Evolutionary conservation across 30 jellyfish, hydroid and myxozoan genomes (phyloP), one percentile per base, ranked within the genome.

Genomic region (Cassiopea xamachana): DNA sequence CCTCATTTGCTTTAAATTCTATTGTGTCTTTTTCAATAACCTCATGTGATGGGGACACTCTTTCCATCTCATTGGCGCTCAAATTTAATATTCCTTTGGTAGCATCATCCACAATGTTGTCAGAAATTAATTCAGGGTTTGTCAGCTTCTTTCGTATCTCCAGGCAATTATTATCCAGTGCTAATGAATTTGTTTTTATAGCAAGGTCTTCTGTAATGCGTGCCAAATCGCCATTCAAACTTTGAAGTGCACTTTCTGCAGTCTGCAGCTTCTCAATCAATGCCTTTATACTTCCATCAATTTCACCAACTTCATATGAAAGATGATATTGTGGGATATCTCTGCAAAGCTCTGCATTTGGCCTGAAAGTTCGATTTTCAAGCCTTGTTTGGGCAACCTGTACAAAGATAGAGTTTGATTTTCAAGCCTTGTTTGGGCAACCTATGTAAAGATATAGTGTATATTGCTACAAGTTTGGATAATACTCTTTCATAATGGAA

Each of bases 331-430:
- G 98, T 18, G 99, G 99, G 62, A 87, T 92, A 85, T 96, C 99
- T 39, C 98, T 89, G 81, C 99, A 96, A 9, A 96, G 89, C 74
- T 96, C 99, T 1, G 92, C 98, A 61, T 92, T 96, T 75, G 96
- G 96, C 16, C 99, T 88, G 64, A 68, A 76, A 5, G 97, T 92
- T 74, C 99, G 92, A 50, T 90, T 89, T 60, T 96, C 99, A 19
- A 96, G 87, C 46, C 99, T 90, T 60, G 98, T 96, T 61, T 96
- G 97, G 44, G 99, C 98, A 69, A 96, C 99, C 99, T 96, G 51
- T 14, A 71, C 14, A 59, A 59, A 59, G 69, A 59, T 59, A 68
- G 82, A 5, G 96, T 92, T 74, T 98, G 92, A 50, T 90, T 89
- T 60, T 96, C 99, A 19, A 96, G 87, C 46, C 99, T 90, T 60